phyloP scores from a whole-genome alignment of 2,797 vertebrate species.

The Fratercula arctica region DNA sequence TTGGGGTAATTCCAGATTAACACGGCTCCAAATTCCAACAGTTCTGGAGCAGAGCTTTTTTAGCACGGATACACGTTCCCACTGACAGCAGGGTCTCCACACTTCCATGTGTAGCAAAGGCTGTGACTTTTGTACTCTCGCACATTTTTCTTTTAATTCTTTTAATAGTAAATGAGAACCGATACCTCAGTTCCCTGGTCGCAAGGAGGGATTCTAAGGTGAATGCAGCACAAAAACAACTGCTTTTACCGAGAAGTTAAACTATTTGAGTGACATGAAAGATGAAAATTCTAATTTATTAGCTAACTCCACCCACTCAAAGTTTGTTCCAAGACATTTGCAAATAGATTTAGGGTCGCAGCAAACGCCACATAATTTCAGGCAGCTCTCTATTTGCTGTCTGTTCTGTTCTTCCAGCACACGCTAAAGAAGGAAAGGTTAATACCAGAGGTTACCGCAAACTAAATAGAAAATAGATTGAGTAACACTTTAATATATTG shows the following conservation, averaged over 20 bases:
- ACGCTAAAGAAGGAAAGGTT: neutral
- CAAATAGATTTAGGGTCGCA: neutral
- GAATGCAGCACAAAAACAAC: neutral
- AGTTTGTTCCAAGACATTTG: neutral
- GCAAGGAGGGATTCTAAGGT: neutral
- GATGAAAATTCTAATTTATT: neutral
- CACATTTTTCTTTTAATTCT: neutral
- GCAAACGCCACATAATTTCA: neutral
- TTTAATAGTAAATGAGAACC: neutral
- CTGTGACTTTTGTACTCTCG: neutral
- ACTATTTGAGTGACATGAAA: neutral
- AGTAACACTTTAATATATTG: neutral
- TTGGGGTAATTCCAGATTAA: neutral
- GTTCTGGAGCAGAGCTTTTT: neutral
- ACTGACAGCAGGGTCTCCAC: neutral
- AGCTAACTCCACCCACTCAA: neutral
- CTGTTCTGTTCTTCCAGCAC: neutral
- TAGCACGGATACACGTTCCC: neutral
- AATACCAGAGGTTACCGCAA: neutral
- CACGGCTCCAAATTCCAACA: neutral
- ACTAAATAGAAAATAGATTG: slow-evolving; percentile 20
- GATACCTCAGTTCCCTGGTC: neutral
- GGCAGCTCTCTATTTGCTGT: neutral
- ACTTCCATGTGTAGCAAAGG: neutral
- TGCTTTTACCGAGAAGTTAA: neutral